Evolutionary conservation across 2,113 vertebrate genomes (phyloP).

Genomic region (Pteropus alecto): DNA sequence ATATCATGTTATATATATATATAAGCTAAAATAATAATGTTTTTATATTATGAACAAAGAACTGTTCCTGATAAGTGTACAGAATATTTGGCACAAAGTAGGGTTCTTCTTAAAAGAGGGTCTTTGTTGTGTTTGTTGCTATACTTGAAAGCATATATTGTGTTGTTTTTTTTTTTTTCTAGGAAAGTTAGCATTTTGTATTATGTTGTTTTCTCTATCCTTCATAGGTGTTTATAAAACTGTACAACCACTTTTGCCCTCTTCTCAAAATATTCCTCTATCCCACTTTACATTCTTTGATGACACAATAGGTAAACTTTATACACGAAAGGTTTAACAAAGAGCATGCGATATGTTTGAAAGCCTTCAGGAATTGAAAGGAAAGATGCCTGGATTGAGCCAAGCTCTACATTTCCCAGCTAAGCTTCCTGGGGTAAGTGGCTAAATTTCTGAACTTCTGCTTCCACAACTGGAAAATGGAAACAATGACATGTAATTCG

Average conservation of each 20-base stretch:
- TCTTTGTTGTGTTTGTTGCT: not conserved
- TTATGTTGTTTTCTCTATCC: not conserved
- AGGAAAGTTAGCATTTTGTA: not conserved
- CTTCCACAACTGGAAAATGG: not conserved
- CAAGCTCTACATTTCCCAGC: not conserved
- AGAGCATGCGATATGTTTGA: not conserved
- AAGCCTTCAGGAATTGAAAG: not conserved
- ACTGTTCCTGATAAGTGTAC: not conserved
- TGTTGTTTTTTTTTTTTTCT: not conserved
- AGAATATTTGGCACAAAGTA: not conserved
- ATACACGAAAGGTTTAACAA: not conserved
- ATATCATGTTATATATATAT: not conserved
- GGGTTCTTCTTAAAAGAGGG: not conserved
- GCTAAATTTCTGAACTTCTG: not conserved
- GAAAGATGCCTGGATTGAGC: not conserved
- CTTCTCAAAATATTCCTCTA: not conserved
- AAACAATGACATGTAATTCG: not conserved
- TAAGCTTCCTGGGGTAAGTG: not conserved
- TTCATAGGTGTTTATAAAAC: not conserved
- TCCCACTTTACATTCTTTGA: not conserved
- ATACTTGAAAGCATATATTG: not conserved
- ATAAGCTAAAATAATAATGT: not conserved
- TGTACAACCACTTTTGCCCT: not conserved
- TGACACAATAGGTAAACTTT: not conserved
- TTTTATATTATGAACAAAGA: not conserved